Conservation (phyloP, 1,140 invertebrate species). For the Zaprionus ghesquierei region DNA sequence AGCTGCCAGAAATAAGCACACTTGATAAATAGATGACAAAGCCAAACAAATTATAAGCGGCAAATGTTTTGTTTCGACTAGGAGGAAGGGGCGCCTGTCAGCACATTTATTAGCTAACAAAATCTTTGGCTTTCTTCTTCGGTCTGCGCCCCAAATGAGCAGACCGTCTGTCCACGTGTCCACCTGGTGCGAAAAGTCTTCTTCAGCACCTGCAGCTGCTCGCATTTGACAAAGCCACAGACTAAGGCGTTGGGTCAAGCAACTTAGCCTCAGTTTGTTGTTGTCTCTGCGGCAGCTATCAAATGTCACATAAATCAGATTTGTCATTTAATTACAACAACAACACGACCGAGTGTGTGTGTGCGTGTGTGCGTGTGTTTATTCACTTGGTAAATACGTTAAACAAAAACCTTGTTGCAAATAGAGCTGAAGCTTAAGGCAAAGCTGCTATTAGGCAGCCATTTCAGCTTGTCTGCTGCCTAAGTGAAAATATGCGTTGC, state of each 20-base stretch:
- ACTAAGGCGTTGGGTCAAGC: slow-evolving; percentile 39
- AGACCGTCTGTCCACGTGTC: slow-evolving; percentile 36
- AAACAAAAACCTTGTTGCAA: slow-evolving; percentile 21
- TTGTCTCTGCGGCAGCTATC: slow-evolving; percentile 49
- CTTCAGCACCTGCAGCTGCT: slow-evolving; percentile 20
- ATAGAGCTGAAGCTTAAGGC: slow-evolving; percentile 38
- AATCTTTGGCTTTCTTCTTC: slow-evolving; percentile 15
- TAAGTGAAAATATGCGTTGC: slow-evolving; percentile 41
- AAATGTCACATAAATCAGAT: slow-evolving; percentile 80
- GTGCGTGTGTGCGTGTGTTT: slow-evolving; percentile 1
- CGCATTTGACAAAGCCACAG: slow-evolving; percentile 19
- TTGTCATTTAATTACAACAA: slow-evolving; percentile 66
- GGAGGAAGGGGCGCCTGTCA: background rate
- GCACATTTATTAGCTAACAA: slow-evolving; percentile 37
- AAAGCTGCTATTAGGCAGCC: slow-evolving; percentile 55
- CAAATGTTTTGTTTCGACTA: background rate
- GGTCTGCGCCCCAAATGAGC: slow-evolving; percentile 37
- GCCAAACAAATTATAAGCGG: slow-evolving; percentile 71
- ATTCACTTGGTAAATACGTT: slow-evolving; percentile 18
- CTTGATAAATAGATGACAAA: slow-evolving; percentile 74
- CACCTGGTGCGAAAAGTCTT: slow-evolving; percentile 18
- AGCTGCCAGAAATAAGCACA: slow-evolving; percentile 72
- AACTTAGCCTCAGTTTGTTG: slow-evolving; percentile 29
- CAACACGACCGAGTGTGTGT: slow-evolving; percentile 2
- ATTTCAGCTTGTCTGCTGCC: slow-evolving; percentile 37